Evolutionary conservation across 92 coral and sea anemone genomes (phyloP), one percentile per base, ranked within the genome.

Genomic region (Palythoa grandis): DNA sequence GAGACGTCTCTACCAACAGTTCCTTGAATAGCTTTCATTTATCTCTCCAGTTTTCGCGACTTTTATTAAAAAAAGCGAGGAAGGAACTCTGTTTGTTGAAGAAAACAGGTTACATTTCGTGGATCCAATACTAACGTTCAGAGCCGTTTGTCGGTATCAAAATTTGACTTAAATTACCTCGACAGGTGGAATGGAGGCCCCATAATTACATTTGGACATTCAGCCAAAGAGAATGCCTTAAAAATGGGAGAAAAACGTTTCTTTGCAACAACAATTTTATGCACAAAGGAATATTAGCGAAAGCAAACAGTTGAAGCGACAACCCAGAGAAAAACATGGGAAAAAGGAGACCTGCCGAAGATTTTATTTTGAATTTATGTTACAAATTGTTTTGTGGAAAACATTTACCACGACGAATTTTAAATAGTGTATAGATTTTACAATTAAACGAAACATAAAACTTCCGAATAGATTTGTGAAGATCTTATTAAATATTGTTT

Each of bases 121-220:
- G 16, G 40, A 52, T 63, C 1, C 14, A 13, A 19, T 65, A 70
- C 23, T n/a, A 65, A 67, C 16, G 53, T 24, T 67, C 47, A 40
- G 73, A 80, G 40, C 22, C 24, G 22, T 43, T 69, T 67, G 85
- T 80, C 52, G 74, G 47, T 69, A 60, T 80, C 23, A 67, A 80
- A 63, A 50, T 66, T 80, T 16, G 48, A 80, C 43, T 65, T 80
- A 80, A 80, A 37, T 80, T 52, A 56, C 35, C n/a, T 10, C n/a
- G 85, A 54, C 85, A 80, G 85, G 85, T 80, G 85, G 48, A 80
- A 66, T 17, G 52, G 1, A 20, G 9, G 48, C 67, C 22, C n/a
- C 8, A 66, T 70, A 48, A 47, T 80, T 43, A 47, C 40, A 13
- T 14, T 80, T 7, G 71, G 15, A 50, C 39, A 15, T 43, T 65